phyloP scores from a whole-genome alignment of 2,888 invertebrate genomes.

The Nephrotoma flavescens region DNA sequence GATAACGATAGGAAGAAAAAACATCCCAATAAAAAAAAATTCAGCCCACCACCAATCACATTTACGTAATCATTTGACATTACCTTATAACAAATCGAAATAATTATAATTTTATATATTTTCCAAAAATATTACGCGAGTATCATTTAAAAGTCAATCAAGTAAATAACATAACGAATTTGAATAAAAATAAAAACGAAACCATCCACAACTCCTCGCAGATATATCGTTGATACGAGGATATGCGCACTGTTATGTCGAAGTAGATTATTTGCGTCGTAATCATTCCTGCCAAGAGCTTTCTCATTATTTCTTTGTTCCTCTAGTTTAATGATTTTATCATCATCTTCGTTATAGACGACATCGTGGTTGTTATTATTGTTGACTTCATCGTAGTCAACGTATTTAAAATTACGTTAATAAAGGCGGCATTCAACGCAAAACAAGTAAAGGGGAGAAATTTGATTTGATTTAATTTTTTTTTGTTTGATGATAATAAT shows the following conservation, averaged over 20 bases:
- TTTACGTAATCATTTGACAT: neutral
- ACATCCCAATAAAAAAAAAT: no score
- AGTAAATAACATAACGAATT: neutral
- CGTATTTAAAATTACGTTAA: neutral
- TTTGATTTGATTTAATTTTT: neutral
- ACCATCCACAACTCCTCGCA: neutral
- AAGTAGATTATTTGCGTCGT: neutral
- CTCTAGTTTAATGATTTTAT: neutral
- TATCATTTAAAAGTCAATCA: neutral
- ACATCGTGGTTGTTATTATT: neutral
- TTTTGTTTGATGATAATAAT: neutral
- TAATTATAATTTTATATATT: neutral
- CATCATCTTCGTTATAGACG: neutral
- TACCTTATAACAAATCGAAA: neutral
- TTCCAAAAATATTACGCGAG: neutral
- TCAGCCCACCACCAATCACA: neutral
- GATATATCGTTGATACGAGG: neutral
- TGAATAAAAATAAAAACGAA: neutral
- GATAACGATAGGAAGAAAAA: no score
- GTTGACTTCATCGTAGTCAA: neutral
- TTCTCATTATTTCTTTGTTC: neutral
- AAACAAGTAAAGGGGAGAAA: neutral
- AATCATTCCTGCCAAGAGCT: no score
- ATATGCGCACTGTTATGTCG: neutral
- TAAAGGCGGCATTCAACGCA: neutral